Conservation (phyloP, 2,797 vertebrate species). For the Rhinatrema bivittatum region DNA sequence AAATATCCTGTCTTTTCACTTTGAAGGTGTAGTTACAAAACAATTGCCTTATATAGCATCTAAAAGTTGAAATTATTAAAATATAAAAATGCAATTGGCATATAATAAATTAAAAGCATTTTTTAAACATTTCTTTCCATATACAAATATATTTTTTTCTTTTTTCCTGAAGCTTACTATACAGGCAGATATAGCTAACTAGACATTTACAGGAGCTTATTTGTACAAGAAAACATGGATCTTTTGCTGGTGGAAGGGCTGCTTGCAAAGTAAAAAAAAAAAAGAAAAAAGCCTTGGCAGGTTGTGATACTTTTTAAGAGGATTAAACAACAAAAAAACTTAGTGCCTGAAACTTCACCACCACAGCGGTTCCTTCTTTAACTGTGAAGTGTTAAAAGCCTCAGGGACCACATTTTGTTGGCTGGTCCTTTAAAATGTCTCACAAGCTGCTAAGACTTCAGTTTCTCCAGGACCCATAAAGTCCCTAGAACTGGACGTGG, state of each 20-base stretch:
- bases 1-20: conserved; percentile 2
- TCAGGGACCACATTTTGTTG: too few relatives aligned
- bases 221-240: conserved; percentile 11
- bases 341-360: too few relatives aligned
- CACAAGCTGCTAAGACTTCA: too few relatives aligned
- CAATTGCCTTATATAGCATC: neutral
- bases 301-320: too few relatives aligned
- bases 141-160: conserved; percentile 69
- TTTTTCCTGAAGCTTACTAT: conserved; percentile 62
- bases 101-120: conserved; percentile 85
- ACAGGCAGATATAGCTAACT: conserved; percentile 63
- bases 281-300: too few relatives aligned
- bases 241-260: neutral
- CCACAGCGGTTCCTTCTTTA: too few relatives aligned
- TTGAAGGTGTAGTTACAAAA: conserved; percentile 4
- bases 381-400: too few relatives aligned
- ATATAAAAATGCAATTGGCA: conserved; percentile 55
- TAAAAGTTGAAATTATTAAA: conserved; percentile 17
- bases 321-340: too few relatives aligned
- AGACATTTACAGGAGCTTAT: conserved; percentile 32
- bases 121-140: conserved; percentile 71
- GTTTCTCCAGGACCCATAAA: too few relatives aligned
- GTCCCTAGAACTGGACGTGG: too few relatives aligned
- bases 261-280: neutral
- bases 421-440: too few relatives aligned